phyloP scores from a whole-genome alignment of 2,797 vertebrate genomes.

The Microtus californicus region DNA sequence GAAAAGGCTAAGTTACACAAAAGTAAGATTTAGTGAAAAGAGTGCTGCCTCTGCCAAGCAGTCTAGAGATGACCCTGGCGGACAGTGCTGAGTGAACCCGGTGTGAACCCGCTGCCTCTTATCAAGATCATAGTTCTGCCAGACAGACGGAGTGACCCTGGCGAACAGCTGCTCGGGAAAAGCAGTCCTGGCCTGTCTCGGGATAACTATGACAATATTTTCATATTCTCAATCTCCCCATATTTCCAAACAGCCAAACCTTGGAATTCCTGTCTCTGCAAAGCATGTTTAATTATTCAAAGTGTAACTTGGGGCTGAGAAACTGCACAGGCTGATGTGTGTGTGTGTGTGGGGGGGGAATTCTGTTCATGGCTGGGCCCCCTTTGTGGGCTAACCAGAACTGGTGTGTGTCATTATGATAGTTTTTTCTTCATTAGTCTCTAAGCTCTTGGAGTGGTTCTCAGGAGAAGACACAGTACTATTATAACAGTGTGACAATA shows the following conservation, averaged over 20 bases:
- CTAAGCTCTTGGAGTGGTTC: not conserved
- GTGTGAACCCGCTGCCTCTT: not conserved
- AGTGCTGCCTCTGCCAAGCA: not conserved
- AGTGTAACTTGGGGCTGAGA: too few species aligned
- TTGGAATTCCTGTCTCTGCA: not conserved
- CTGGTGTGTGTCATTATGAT: not conserved
- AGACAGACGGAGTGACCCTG: not conserved
- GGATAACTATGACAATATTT: not conserved
- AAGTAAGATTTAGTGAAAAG: not conserved
- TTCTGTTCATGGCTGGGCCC: not conserved
- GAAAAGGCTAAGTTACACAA: not conserved
- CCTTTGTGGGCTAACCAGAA: not conserved
- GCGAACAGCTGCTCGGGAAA: not conserved
- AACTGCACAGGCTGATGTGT: not conserved
- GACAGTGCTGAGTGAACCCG: not conserved
- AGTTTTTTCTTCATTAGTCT: not conserved
- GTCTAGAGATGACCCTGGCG: not conserved
- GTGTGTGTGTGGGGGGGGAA: fast-evolving
- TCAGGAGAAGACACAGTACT: not conserved
- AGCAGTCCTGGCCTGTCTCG: not conserved
- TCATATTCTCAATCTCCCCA: not conserved
- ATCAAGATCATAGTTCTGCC: not conserved
- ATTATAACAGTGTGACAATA: not conserved
- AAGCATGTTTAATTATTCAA: not conserved
- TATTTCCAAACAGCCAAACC: not conserved